Conservation (phyloP, 2,797 vertebrate genomes). For the Clamator glandarius region DNA sequence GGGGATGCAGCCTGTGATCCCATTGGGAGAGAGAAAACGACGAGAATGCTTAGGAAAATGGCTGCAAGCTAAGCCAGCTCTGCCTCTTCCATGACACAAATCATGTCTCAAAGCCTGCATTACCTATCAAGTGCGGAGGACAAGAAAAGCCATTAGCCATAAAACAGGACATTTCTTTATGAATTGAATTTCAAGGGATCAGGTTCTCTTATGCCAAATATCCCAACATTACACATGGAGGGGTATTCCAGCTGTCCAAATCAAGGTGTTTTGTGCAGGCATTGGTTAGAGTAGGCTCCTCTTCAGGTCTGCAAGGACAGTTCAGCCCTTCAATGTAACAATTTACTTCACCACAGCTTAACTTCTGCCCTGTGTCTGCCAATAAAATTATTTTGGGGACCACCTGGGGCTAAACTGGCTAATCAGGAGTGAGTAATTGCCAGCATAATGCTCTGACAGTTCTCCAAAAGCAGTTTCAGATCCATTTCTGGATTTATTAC, state of each 20-base stretch:
- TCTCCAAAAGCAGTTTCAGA: background rate
- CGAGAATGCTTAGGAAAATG: background rate
- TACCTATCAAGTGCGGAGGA: background rate
- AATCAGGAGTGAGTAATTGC: background rate
- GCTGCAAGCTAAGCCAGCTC: background rate
- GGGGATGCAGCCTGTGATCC: background rate
- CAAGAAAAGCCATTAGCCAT: background rate
- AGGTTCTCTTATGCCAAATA: background rate
- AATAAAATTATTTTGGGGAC: background rate
- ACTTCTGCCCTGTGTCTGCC: background rate
- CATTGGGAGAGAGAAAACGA: background rate
- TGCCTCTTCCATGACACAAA: background rate
- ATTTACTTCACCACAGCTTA: background rate
- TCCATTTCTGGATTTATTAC: background rate
- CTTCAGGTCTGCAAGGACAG: background rate
- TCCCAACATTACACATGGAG: accelerated
- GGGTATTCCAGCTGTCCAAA: background rate
- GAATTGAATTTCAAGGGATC: background rate
- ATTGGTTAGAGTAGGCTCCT: background rate
- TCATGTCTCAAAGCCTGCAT: background rate
- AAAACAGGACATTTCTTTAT: background rate
- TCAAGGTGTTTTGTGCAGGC: background rate
- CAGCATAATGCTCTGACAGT: background rate
- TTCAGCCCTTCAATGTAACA: background rate
- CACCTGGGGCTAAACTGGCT: background rate